These are phyloP conservation scores for Nautilus pompilius DNA, from an alignment of 1,140 invertebrate genomes.

Conservation along the genomic window DNA sequence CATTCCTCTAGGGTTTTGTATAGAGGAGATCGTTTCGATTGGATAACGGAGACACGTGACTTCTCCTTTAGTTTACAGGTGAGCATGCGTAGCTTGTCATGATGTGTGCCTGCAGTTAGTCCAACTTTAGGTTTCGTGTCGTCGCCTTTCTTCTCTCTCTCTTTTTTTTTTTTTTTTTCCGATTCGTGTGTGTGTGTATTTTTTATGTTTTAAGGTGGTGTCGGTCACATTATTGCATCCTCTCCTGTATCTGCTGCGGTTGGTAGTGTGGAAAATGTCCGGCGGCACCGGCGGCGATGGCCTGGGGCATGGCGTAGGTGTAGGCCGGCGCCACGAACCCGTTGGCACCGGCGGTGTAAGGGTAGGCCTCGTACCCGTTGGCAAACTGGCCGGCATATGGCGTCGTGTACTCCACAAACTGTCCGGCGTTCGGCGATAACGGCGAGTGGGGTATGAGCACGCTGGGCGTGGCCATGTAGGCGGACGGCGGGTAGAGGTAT, in stretches of 20 bases:
- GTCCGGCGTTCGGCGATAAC: slow-evolving; percentile 28
- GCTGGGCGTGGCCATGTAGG: slow-evolving; percentile 14
- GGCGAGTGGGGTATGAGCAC: slow-evolving; percentile 28
- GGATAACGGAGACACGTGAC: too few species aligned
- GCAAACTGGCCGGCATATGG: slow-evolving; percentile 27
- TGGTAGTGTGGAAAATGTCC: slow-evolving; percentile 32
- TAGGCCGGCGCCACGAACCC: slow-evolving; percentile 29
- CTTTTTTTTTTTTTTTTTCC: too few species aligned
- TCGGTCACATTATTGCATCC: slow-evolving; percentile 25
- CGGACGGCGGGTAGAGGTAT: slow-evolving; percentile 34
- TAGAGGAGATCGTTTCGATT: too few species aligned
- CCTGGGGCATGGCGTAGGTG: slow-evolving; percentile 34
- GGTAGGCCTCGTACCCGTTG: slow-evolving; percentile 23
- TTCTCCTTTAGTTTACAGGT: too few species aligned
- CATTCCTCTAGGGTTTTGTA: too few species aligned
- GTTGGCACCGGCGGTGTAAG: slow-evolving; percentile 23
- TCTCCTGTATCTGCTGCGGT: slow-evolving; percentile 38
- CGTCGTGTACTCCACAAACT: slow-evolving; percentile 30
- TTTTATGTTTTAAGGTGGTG: too few species aligned
- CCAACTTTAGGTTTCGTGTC: too few species aligned
- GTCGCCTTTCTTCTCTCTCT: too few species aligned
- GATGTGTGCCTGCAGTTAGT: too few species aligned
- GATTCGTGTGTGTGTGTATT: too few species aligned
- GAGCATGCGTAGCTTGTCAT: too few species aligned
- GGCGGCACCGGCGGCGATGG: slow-evolving; percentile 23